Base-by-base conservation (phyloP, 2,888 invertebrate species). In the Habrosyne pyritoides region DNA sequence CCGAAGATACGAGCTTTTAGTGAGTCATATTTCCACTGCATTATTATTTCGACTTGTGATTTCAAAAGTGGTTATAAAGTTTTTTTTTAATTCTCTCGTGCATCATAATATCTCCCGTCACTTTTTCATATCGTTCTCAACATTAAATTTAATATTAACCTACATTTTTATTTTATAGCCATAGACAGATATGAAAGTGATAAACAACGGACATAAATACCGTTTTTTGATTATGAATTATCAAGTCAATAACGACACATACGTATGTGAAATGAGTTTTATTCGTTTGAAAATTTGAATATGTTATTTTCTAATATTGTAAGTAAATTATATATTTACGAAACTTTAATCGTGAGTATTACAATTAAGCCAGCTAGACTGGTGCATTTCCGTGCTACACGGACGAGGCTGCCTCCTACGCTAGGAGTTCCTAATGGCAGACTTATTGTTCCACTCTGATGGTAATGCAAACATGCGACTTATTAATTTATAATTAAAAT, bases 161-260 rank as follows among this genome's bases (percentile, higher is more conserved):
- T 50, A 26, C 21, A 50, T 18, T 30, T 18, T 28, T 21, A 28
- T 26, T 49, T 28, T 50, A 50, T 21, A 18, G 42, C 36, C 14
- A 36, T 12, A 30, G n/a, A 56, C 24, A 3, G 7, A 24, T 3
- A 24, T 7, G 4, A 24, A 5, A 24, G 3, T 36, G 6, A 48
- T n/a, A 22, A 21, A 48, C 2, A 22, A 12, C 2, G 55, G 50
- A 46, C 0, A 46, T 46, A 46, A 46, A n/a, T n/a, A n/a, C n/a
- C 21, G 21, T 46, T 18, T 28, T 28, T 30, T 28, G 28, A 28
- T 12, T 2, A 12, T 30, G n/a, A n/a, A n/a, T 10, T 30, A 85
- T 82, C 81, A 80, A 86, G 87, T 89, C 83, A 87, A 71, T 68
- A 74, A 71, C 77, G 67, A 77, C 78, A 75, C 75, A 74, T 76